A percentile compares a stretch with the other conserved stretches of the same genome.
Evolutionary conservation across 2,797 vertebrate species (phyloP).

Genomic region (Paramormyrops hopkinsi): DNA sequence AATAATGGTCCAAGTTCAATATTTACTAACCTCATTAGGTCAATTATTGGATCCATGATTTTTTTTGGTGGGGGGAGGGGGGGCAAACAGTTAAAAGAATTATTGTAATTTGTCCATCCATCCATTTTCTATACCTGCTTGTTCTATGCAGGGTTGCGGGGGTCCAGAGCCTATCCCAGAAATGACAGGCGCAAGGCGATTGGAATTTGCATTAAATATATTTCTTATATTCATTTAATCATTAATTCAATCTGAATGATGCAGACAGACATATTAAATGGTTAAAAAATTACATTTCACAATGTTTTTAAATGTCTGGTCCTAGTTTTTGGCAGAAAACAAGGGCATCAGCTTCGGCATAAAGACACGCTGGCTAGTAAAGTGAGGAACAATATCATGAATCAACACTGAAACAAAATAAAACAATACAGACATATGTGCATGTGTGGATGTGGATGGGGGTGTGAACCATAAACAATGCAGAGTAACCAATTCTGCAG

Average conservation of each 20-base stretch:
- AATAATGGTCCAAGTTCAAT: not conserved
- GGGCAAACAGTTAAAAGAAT: not conserved
- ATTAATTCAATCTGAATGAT: not conserved
- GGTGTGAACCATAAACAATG: not conserved
- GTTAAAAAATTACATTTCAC: not conserved
- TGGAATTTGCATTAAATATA: not conserved
- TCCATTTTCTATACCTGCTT: not conserved
- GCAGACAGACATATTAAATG: not conserved
- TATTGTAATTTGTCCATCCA: not conserved
- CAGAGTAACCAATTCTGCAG: not conserved
- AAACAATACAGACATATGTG: not conserved
- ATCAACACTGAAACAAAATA: not conserved
- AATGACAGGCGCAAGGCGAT: not conserved
- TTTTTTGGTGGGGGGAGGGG: not conserved
- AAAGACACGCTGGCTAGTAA: not conserved
- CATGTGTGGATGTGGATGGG: not conserved
- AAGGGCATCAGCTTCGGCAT: not conserved
- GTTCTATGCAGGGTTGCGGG: not conserved
- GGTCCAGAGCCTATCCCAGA: not conserved
- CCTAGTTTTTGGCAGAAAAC: not conserved
- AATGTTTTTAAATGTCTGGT: not conserved
- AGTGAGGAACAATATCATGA: not conserved
- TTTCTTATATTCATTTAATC: not conserved
- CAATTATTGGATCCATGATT: not conserved
- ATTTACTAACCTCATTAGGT: not conserved